Evolutionary conservation across 2,797 vertebrate genomes (phyloP).

Genomic region (Alectoris magna): DNA sequence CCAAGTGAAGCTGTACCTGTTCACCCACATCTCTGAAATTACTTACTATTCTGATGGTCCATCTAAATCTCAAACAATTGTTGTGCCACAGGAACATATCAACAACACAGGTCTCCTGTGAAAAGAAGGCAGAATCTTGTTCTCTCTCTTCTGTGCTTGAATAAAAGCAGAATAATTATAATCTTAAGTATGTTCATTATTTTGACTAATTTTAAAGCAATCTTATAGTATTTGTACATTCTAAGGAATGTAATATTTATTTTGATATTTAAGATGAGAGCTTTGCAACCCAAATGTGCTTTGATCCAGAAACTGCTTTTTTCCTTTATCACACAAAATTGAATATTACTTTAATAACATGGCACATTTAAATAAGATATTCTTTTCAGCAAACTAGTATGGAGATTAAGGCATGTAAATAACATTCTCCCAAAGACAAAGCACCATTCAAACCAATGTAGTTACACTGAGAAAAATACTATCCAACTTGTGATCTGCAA

Average conservation of each 20-base stretch:
- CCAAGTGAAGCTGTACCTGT: rapidly evolving
- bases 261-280: conserved; percentile 20
- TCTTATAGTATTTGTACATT: not conserved
- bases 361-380: not conserved
- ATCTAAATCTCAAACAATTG: not conserved
- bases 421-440: not conserved
- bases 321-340: conserved; percentile 14
- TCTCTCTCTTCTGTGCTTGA: not conserved
- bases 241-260: conserved; percentile 37
- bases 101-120: not conserved
- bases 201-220: not conserved
- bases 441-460: not conserved
- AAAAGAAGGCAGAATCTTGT: not conserved
- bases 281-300: not conserved
- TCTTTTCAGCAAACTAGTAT: conserved; percentile 10
- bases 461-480: not conserved
- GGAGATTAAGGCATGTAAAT: conserved; percentile 2
- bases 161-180: not conserved
- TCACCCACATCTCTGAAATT: not conserved
- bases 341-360: conserved; percentile 5
- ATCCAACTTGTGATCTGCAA: not conserved
- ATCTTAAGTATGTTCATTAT: not conserved
- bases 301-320: conserved; percentile 40
- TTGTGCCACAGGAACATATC: rapidly evolving
- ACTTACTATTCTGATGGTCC: not conserved